A percentile compares a stretch with the other conserved stretches of the same genome.
These are phyloP conservation scores for Trimorus sp. DNA, from an alignment of 2,888 invertebrate species.

Conservation along the genomic window DNA sequence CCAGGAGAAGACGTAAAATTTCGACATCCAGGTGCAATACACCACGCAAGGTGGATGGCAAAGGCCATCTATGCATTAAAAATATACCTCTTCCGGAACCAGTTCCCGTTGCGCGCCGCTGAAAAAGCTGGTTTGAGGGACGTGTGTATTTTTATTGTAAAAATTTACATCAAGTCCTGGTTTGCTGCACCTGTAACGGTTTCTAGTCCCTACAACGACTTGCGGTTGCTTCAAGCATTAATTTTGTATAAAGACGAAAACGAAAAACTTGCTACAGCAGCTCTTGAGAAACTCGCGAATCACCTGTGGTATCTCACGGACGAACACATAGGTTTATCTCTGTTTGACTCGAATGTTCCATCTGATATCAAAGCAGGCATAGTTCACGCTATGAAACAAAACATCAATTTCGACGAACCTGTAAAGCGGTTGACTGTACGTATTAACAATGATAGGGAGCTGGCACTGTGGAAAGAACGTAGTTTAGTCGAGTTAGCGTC, in stretches of 20 bases:
- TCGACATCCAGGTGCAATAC: slow-evolving; percentile 30
- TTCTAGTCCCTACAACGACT: slow-evolving; percentile 10
- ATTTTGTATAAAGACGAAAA: slow-evolving; percentile 10
- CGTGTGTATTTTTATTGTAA: slow-evolving; percentile 31
- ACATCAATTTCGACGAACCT: neutral
- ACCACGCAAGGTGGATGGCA: slow-evolving; percentile 36
- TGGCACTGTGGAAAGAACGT: slow-evolving; percentile 4
- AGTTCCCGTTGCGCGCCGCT: slow-evolving; percentile 7
- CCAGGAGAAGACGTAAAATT: too few species aligned
- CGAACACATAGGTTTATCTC: slow-evolving; percentile 16
- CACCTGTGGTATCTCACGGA: slow-evolving; percentile 29
- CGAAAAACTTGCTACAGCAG: neutral
- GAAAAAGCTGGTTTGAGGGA: slow-evolving; percentile 17
- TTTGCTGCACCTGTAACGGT: slow-evolving; percentile 17
- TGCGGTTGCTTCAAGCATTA: slow-evolving; percentile 7
- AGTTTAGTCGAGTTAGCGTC: slow-evolving; percentile 4
- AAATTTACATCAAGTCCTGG: slow-evolving; percentile 18
- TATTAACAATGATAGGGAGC: neutral
- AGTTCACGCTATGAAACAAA: neutral
- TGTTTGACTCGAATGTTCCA: slow-evolving; percentile 17
- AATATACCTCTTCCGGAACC: slow-evolving; percentile 25
- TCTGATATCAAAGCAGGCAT: slow-evolving; percentile 2
- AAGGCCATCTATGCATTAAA: slow-evolving; percentile 28
- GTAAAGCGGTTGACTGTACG: slow-evolving; percentile 6
- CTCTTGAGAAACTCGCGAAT: slow-evolving; percentile 28